phyloP scores from a whole-genome alignment of 2,888 invertebrate genomes.

The Frankliniella fusca region DNA sequence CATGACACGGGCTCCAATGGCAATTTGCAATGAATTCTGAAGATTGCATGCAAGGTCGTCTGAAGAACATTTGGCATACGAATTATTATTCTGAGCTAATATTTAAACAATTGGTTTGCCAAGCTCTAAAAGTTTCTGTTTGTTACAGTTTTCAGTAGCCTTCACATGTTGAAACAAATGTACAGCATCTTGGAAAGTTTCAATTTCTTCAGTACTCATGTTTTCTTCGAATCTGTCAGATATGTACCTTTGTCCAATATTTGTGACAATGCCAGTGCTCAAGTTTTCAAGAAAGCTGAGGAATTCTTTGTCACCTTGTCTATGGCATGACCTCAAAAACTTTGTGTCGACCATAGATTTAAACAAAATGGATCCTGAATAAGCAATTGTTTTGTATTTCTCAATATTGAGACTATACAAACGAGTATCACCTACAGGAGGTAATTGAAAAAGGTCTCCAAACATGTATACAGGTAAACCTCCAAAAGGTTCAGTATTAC shows the following conservation, averaged over 20 bases:
- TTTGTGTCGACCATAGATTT: not conserved
- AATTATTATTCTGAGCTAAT: no score
- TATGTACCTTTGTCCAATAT: not conserved
- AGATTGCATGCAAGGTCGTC: no score
- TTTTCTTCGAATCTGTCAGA: not conserved
- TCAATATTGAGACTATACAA: not conserved
- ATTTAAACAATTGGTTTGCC: not conserved
- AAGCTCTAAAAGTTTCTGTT: not conserved
- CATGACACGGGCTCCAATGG: no score
- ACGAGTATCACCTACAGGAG: not conserved
- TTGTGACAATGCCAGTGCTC: not conserved
- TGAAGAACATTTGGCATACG: no score
- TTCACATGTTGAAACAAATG: not conserved
- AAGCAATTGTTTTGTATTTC: not conserved
- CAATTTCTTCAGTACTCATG: not conserved
- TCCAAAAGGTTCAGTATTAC: not conserved
- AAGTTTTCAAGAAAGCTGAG: not conserved
- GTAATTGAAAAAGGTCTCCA: not conserved
- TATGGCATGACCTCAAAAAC: not conserved
- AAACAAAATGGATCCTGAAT: not conserved
- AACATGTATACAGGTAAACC: not conserved
- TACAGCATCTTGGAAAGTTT: not conserved
- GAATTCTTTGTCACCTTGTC: not conserved
- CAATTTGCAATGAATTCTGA: no score
- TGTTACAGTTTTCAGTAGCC: not conserved